Conservation (phyloP, 2,797 vertebrate species). For the Tenualosa thibaudeaui region DNA sequence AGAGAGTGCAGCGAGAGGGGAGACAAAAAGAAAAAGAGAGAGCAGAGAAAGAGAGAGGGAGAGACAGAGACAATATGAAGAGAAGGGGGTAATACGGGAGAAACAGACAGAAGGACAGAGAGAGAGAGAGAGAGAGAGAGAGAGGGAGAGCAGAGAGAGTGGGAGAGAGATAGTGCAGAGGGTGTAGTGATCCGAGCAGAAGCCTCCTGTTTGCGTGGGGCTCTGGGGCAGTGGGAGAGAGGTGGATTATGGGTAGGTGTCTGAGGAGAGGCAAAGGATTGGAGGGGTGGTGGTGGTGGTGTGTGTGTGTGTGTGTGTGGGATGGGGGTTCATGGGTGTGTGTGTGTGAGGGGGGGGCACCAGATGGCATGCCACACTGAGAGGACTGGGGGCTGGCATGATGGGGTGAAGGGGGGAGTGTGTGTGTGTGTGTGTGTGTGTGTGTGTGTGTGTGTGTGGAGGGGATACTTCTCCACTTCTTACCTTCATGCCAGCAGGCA, state of each 20-base stretch:
- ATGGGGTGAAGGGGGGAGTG: not conserved
- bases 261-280: constrained; percentile 19
- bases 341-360: constrained; percentile 35
- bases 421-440: not conserved
- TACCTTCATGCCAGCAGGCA: constrained; percentile 74
- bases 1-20: not conserved
- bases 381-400: constrained; percentile 37
- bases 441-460: not conserved
- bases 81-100: not conserved
- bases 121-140: not conserved
- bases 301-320: not conserved
- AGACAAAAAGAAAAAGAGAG: not conserved
- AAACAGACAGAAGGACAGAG: not conserved
- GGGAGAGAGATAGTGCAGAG: not conserved
- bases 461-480: constrained; percentile 47
- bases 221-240: constrained; percentile 49
- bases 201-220: constrained; percentile 51
- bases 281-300: constrained; percentile 26
- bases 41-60: not conserved
- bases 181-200: constrained; percentile 52
- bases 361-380: constrained; percentile 51
- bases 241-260: constrained; percentile 48
- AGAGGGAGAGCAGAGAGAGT: not conserved
- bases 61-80: not conserved
- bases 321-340: constrained; percentile 39